A percentile compares a stretch with the other conserved stretches of the same genome.
phyloP scores from a whole-genome alignment of 2,888 invertebrate species.

The Sycophila texana region DNA sequence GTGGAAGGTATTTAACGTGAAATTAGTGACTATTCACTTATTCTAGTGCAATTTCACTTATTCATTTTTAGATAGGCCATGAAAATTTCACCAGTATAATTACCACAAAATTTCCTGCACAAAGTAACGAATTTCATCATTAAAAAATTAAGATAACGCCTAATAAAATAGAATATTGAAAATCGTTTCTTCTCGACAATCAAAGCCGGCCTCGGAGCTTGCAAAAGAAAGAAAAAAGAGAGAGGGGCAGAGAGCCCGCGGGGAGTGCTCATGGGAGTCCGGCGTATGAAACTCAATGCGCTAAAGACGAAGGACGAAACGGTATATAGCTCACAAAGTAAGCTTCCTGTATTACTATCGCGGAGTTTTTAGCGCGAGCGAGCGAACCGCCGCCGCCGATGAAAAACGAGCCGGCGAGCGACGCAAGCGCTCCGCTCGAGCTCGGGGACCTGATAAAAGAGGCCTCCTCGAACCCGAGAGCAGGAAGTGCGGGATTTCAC shows the following conservation, averaged over 20 bases:
- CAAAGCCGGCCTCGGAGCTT: no score
- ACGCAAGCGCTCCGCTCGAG: not conserved
- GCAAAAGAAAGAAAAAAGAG: not conserved
- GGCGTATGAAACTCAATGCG: not conserved
- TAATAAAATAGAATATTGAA: no score
- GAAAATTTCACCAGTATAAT: no score
- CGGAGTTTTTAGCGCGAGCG: not conserved
- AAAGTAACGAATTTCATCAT: no score
- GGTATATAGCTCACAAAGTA: not conserved
- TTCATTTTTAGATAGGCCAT: no score
- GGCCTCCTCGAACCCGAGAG: slow-evolving; percentile 15
- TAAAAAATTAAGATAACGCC: no score
- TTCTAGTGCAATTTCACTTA: no score
- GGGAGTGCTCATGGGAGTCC: not conserved
- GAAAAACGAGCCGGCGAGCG: slow-evolving; percentile 33
- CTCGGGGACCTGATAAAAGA: slow-evolving; percentile 18
- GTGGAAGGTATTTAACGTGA: no score
- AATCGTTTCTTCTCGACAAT: no score
- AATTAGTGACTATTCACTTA: no score
- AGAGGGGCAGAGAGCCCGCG: not conserved
- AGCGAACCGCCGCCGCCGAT: not conserved
- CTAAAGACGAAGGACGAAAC: slow-evolving; percentile 1
- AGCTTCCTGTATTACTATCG: slow-evolving; percentile 13
- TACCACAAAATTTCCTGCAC: no score
- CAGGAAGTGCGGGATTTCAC: slow-evolving; percentile 49